A percentile compares a stretch with the other conserved stretches of the same genome.
phyloP scores from a whole-genome alignment of 2,113 vertebrate species.

The Arvicanthis niloticus region DNA sequence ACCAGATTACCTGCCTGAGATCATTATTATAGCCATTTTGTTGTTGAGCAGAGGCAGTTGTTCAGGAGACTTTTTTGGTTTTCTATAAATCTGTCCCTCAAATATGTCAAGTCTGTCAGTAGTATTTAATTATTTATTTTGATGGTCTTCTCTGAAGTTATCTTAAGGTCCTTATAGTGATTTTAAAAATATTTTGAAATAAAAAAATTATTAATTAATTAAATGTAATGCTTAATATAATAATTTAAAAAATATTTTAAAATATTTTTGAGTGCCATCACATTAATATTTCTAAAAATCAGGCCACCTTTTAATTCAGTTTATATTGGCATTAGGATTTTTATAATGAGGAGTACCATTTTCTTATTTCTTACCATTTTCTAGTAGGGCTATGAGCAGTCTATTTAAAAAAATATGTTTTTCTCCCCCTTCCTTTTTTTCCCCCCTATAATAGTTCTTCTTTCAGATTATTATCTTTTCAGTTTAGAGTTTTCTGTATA shows the following conservation, averaged over 20 bases:
- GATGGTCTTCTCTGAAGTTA: slow-evolving; percentile 20
- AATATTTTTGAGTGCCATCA: not conserved
- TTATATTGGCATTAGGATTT: slow-evolving; percentile 34
- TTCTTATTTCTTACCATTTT: no score
- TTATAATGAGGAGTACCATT: not conserved
- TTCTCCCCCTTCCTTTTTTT: no score
- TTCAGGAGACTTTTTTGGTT: not conserved
- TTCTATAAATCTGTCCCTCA: not conserved
- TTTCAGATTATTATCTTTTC: not conserved
- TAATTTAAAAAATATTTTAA: slow-evolving; percentile 15
- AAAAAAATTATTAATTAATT: not conserved
- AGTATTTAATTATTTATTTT: slow-evolving; percentile 43
- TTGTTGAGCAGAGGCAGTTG: not conserved
- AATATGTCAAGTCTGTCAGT: not conserved
- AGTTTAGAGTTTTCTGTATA: not conserved
- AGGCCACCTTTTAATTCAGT: not conserved
- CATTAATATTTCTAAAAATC: slow-evolving; percentile 44
- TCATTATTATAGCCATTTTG: not conserved
- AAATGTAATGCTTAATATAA: no score
- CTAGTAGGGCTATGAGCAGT: not conserved
- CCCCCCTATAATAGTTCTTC: not conserved
- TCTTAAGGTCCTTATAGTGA: slow-evolving; percentile 20
- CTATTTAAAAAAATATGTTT: not conserved
- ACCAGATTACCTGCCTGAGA: no score
- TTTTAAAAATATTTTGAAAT: slow-evolving; percentile 21